Percentiles rank a stretch among this genome's conserved stretches.
Conservation (phyloP, 2,888 invertebrate species). For the Diabrotica balteata region DNA sequence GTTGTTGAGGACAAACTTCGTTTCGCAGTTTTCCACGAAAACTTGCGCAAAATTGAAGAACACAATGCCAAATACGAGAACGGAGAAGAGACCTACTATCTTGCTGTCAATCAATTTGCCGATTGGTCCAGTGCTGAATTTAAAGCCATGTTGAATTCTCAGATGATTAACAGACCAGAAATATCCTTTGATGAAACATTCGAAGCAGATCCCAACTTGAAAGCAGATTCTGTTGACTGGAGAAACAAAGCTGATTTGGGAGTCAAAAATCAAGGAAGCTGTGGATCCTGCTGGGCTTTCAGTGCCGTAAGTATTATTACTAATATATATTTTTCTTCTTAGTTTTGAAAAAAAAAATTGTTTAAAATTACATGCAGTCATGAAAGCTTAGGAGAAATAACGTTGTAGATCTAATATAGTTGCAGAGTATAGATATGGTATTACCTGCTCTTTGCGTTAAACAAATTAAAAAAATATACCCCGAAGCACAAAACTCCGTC, state of each 20-base stretch:
- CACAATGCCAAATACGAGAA: conserved; percentile 36
- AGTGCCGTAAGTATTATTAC: conserved; percentile 22
- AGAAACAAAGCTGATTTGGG: conserved; percentile 12
- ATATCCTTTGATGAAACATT: not conserved
- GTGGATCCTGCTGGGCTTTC: conserved; percentile 17
- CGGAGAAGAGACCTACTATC: conserved; percentile 31
- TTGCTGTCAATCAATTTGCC: conserved; percentile 33
- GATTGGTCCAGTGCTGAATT: conserved; percentile 39
- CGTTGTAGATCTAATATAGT: no score
- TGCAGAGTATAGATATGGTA: no score
- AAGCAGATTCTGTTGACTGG: conserved; percentile 12
- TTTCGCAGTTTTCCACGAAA: conserved; percentile 33
- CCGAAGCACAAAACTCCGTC: no score
- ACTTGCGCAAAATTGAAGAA: conserved; percentile 34
- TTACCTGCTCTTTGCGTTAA: no score
- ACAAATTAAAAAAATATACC: no score
- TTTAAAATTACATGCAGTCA: no score
- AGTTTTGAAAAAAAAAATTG: no score
- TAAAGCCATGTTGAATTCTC: conserved; percentile 2
- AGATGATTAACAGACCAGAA: conserved; percentile 2
- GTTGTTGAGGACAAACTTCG: conserved; percentile 24
- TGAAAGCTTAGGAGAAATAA: no score
- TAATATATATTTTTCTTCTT: not conserved
- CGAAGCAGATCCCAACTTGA: not conserved
- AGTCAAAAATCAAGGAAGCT: conserved; percentile 20